Base-by-base conservation (phyloP, 2,797 vertebrate species). In the Premnoplex brunnescens region DNA sequence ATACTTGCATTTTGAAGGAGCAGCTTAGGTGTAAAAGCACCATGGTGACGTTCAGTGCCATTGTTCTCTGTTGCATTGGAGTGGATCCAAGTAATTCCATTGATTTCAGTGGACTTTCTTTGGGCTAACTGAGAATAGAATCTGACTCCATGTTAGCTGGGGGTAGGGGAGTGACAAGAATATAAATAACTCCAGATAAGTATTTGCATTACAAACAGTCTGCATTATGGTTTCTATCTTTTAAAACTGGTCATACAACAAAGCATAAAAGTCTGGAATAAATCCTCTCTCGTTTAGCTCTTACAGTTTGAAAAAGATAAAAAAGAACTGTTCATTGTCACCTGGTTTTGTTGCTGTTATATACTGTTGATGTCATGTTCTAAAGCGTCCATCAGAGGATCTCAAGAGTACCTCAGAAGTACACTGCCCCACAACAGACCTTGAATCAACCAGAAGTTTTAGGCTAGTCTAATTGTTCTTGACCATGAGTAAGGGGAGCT, bases 41-140 rank as follows among this genome's bases (percentile, higher is more conserved):
- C 78, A 60, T 78, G 73, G 67, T 91, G 58, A 36, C 28, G 48
- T 81, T 94, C 76, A 76, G 36, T 75, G 82, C 55, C 66, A 86
- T 93, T 96, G 82, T 90, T 91, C 85, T 89, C 82, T 0, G 1
- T 86, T 89, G 60, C 41, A 23, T 67, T 91, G 89, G 92, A 92
- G 66, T 64, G 85, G 94, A 89, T 92, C 81, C 7, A 43, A 95
- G 56, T 72, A 88, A 93, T 92, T 95, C 92, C 82, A 76, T 88
- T 95, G 93, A 94, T 93, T 94, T 94, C 87, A 72, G 72, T 88
- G 93, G 72, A 89, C 92, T 95, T 95, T 85, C 84, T 59, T 22
- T 79, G 89, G 93, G 82, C 62, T 95, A 84, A 91, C 86, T 77
- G 81, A 93, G 78, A 93, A 93, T 59, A 93, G 85, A 93, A 91